Evolutionary conservation across 2,113 vertebrate species (phyloP).

Genomic region (Anolis sagrei): DNA sequence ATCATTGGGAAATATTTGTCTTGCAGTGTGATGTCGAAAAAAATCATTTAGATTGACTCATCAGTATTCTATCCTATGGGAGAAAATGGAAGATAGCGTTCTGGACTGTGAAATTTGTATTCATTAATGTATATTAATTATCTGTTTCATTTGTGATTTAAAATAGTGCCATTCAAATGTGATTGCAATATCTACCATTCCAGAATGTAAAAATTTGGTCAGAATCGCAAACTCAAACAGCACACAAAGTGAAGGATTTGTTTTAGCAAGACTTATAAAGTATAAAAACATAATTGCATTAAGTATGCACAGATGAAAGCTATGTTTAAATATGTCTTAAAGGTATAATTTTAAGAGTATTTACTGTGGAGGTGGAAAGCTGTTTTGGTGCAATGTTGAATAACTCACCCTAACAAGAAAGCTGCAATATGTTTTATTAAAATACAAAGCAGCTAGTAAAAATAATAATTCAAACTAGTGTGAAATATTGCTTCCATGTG

Average conservation of each 20-base stretch:
- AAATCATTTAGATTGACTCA: neutral
- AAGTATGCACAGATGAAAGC: constrained; percentile 6
- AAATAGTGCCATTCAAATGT: neutral
- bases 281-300: neutral
- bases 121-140: neutral
- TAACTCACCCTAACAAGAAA: constrained; percentile 31
- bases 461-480: constrained; percentile 27
- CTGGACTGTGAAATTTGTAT: neutral
- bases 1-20: neutral
- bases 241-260: neutral
- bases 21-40: neutral
- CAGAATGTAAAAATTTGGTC: neutral
- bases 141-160: neutral
- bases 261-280: neutral
- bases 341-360: neutral
- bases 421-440: constrained; percentile 21
- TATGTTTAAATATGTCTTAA: constrained; percentile 19
- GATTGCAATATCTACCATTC: neutral
- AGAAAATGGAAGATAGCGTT: neutral
- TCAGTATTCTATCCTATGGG: neutral
- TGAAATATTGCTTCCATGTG: constrained; percentile 37
- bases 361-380: constrained; percentile 9
- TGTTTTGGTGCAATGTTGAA: constrained; percentile 18
- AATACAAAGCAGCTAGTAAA: constrained; percentile 43
- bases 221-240: neutral